Conservation (phyloP, 2,113 vertebrate species). For the Aegotheles bennettii region DNA sequence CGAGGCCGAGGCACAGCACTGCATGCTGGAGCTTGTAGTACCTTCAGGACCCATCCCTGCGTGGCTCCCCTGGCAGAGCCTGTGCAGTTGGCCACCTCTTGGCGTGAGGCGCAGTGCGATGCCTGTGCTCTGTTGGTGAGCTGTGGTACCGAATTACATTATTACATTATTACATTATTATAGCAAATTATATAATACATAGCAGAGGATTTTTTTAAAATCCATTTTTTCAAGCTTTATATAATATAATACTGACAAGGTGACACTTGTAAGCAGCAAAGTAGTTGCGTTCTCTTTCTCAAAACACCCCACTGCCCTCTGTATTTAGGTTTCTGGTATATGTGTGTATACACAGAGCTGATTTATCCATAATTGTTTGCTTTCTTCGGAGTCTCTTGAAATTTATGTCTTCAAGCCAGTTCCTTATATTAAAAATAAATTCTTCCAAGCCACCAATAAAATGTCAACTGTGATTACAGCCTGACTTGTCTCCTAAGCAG, state of each 20-base stretch:
- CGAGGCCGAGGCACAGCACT: rapidly evolving
- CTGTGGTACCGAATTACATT: too few species aligned
- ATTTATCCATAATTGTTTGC: conserved; percentile 38
- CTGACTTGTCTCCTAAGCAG: conserved; percentile 9
- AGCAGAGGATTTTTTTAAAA: too few species aligned
- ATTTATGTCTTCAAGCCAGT: conserved; percentile 39
- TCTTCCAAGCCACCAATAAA: conserved; percentile 58
- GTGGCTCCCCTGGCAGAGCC: rapidly evolving
- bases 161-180: too few species aligned
- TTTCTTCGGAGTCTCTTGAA: conserved; percentile 55
- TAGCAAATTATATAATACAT: too few species aligned
- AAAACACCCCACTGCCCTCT: background rate
- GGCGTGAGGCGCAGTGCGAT: background rate
- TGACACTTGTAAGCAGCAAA: background rate
- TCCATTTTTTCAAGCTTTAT: background rate
- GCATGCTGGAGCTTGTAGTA: background rate
- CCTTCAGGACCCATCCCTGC: rapidly evolving
- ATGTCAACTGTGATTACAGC: conserved; percentile 53
- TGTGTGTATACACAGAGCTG: background rate
- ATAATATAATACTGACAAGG: background rate
- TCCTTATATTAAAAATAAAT: conserved; percentile 65
- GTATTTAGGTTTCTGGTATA: background rate
- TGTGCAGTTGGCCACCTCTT: rapidly evolving
- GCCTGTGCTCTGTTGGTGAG: rapidly evolving
- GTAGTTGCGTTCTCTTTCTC: background rate